Percentiles rank a stretch among this genome's conserved stretches.
phyloP scores from a whole-genome alignment of 2,888 invertebrate genomes.

The Artemia sinica region DNA sequence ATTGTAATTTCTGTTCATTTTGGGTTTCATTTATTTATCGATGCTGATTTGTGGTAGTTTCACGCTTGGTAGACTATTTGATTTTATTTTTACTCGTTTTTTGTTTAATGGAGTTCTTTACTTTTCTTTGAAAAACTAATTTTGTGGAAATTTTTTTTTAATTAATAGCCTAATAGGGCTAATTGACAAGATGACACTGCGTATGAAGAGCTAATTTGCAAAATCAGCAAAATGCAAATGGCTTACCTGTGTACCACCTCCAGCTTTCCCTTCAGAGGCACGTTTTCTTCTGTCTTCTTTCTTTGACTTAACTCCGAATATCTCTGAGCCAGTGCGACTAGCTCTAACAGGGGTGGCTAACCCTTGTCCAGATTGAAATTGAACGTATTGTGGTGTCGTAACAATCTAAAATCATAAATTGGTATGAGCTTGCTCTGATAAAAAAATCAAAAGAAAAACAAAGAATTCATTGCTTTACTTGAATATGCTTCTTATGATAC shows the following conservation, averaged over 20 bases:
- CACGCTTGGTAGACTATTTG: too few species aligned
- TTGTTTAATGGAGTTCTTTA: too few species aligned
- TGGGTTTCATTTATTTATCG: too few species aligned
- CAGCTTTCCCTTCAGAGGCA: conserved; percentile 66
- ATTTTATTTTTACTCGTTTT: too few species aligned
- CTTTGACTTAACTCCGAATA: conserved; percentile 42
- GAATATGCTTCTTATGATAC: background rate
- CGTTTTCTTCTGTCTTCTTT: conserved; percentile 77
- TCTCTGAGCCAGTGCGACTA: conserved; percentile 7
- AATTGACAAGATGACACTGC: too few species aligned
- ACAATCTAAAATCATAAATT: conserved; percentile 34
- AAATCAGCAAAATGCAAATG: too few species aligned
- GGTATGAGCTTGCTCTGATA: background rate
- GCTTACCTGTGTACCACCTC: conserved; percentile 59
- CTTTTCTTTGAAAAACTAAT: too few species aligned
- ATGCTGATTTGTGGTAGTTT: too few species aligned
- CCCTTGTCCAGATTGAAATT: conserved; percentile 47
- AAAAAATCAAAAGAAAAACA: conserved; percentile 11
- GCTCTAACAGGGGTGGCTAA: conserved; percentile 27
- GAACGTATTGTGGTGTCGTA: conserved; percentile 49
- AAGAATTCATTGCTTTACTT: background rate
- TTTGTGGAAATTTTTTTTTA: too few species aligned
- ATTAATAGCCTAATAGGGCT: too few species aligned
- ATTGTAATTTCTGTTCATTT: too few species aligned
- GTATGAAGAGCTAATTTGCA: too few species aligned